These are phyloP conservation scores for Heterocephalus glaber DNA, from an alignment of 2,113 vertebrate species.

Conservation along the genomic window DNA sequence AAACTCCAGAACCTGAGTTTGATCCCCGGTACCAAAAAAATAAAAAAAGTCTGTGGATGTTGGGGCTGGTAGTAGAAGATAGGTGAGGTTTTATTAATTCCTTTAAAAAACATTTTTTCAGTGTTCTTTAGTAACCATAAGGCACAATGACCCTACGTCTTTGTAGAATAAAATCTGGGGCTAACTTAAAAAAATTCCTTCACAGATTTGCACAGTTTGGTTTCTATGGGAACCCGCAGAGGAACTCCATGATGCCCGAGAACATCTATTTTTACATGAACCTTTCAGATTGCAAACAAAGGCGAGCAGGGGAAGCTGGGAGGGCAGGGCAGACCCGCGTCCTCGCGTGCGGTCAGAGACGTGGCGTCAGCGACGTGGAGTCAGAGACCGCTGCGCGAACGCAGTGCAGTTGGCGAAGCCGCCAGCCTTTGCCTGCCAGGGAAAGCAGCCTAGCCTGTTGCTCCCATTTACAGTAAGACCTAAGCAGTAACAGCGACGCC, in stretches of 20 bases:
- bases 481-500: neutral
- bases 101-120: neutral
- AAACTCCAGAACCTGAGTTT: no score
- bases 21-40: no score
- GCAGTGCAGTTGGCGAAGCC: no score
- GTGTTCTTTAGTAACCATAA: neutral
- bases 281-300: constrained; percentile 35
- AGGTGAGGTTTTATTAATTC: neutral
- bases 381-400: fast-evolving
- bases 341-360: no score
- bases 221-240: constrained; percentile 77
- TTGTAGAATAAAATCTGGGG: constrained; percentile 52
- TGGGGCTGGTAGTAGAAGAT: fast-evolving
- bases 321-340: neutral
- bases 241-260: constrained; percentile 40
- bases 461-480: neutral
- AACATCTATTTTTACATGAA: constrained; percentile 70
- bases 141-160: constrained; percentile 35
- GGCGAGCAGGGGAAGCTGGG: neutral
- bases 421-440: neutral
- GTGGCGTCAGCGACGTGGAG: no score
- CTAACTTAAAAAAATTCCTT: constrained; percentile 53
- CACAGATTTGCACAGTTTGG: constrained; percentile 55
- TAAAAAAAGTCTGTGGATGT: neutral
- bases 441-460: neutral